phyloP scores from a whole-genome alignment of 2,888 invertebrate species.

The Romanomermis culicivorax region DNA sequence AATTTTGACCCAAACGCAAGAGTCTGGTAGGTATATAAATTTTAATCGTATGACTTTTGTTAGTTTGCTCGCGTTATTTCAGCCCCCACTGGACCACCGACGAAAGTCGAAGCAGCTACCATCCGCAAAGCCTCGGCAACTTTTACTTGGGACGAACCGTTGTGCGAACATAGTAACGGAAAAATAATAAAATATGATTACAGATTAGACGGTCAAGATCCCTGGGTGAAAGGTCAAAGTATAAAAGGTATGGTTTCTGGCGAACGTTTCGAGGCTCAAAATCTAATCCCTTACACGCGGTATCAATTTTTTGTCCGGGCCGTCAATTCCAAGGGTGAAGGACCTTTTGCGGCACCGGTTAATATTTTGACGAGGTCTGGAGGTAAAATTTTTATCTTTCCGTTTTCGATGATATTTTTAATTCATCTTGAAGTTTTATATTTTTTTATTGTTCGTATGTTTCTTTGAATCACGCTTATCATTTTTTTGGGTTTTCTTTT shows the following conservation, averaged over 20 bases:
- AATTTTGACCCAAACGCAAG: slow-evolving; percentile 25
- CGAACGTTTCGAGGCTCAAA: slow-evolving; percentile 18
- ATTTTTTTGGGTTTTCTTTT: too few relatives aligned
- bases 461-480: neutral
- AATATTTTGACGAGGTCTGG: slow-evolving; percentile 22
- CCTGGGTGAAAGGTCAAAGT: slow-evolving; percentile 16
- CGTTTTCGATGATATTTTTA: neutral
- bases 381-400: neutral
- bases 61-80: neutral
- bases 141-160: slow-evolving; percentile 25
- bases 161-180: slow-evolving; percentile 26
- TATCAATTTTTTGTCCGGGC: slow-evolving; percentile 26
- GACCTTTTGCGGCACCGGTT: slow-evolving; percentile 24
- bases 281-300: slow-evolving; percentile 23
- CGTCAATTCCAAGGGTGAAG: slow-evolving; percentile 22
- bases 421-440: neutral
- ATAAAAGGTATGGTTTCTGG: neutral
- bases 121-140: slow-evolving; percentile 18
- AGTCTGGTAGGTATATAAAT: slow-evolving; percentile 15
- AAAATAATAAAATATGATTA: slow-evolving; percentile 25
- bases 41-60: neutral
- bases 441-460: too few relatives aligned
- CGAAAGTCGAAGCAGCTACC: neutral
- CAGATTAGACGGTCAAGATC: slow-evolving; percentile 21
- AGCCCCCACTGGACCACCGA: slow-evolving; percentile 9